A percentile compares a stretch with the other conserved stretches of the same genome.
Conservation (phyloP, 2,113 vertebrate genomes). For the Sphaerodactylus townsendi region DNA sequence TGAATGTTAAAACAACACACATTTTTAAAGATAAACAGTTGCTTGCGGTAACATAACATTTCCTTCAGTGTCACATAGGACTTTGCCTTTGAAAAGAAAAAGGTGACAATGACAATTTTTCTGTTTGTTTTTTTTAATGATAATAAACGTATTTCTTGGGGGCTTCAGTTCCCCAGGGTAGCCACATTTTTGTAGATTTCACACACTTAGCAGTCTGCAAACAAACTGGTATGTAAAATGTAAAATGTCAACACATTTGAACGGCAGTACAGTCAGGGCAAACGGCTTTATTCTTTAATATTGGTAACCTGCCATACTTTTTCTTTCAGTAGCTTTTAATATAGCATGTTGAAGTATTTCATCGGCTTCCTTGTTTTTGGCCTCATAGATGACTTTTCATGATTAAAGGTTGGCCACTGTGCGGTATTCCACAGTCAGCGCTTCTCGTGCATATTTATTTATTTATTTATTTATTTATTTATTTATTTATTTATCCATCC, state of each 20-base stretch:
- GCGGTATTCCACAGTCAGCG: not conserved
- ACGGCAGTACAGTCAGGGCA: not conserved
- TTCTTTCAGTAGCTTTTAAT: not conserved
- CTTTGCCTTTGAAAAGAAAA: not conserved
- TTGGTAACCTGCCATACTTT: not conserved
- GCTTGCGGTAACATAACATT: not conserved
- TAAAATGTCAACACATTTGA: not conserved
- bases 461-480: no score
- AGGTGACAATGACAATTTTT: conserved; percentile 19
- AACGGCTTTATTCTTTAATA: not conserved
- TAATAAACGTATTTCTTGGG: not conserved
- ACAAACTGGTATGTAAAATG: not conserved
- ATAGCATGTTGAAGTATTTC: not conserved
- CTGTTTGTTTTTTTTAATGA: not conserved
- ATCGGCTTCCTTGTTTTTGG: not conserved
- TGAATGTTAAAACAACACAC: not conserved
- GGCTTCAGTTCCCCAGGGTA: not conserved
- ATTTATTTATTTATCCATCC: no score
- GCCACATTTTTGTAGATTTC: not conserved
- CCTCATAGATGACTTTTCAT: not conserved
- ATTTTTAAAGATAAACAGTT: not conserved
- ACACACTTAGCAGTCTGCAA: not conserved
- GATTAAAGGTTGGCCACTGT: not conserved
- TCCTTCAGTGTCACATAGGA: not conserved
- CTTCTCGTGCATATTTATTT: not conserved